Evolutionary conservation across 2,888 invertebrate genomes (phyloP), one percentile per base, ranked within the genome.

Genomic region (Acanthosepion pharaonis): DNA sequence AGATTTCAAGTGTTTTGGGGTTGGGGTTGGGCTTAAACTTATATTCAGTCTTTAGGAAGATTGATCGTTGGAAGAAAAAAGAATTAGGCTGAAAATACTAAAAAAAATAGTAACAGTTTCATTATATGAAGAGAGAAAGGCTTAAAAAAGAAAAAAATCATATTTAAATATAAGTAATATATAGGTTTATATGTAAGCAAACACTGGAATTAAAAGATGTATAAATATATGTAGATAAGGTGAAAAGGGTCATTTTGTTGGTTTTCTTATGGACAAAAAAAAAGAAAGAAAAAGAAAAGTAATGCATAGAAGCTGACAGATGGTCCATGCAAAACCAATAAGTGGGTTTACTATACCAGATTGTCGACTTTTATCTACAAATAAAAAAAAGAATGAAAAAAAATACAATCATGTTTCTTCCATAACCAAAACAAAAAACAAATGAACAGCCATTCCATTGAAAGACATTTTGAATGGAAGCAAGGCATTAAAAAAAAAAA

Each of bases 281-380:
- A 33, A 33, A 33, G 33, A 33, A 33, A 92, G 51, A 48, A n/a
- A 94, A 18, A 33, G n/a, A 18, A 15, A 42, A 18, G 20, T n/a
- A 94, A 94, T 94, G 94, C 94, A 94, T 55, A 48, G 8, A 94
- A 94, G 64, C 94, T 55, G 64, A 94, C 42, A 64, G 94, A 64
- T 48, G 51, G 25, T 6, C 53, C 94, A 94, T 94, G 94, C 94
- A 94, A 94, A 94, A 94, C 94, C 94, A 42, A 94, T 53, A 93
- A 93, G 51, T 78, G 42, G 48, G 9, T 48, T 59, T 94, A 94
- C 59, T 64, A 59, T 94, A 94, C 94, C 94, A 55, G 94, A 94
- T 55, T 94, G 94, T 48, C 42, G 94, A 64, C 94, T 64, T 94
- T 55, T 94, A 64, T 94, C 55, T 94, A 94, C 55, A 94, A 94